phyloP scores from a whole-genome alignment of 2,797 vertebrate genomes.

The Aplochiton taeniatus region DNA sequence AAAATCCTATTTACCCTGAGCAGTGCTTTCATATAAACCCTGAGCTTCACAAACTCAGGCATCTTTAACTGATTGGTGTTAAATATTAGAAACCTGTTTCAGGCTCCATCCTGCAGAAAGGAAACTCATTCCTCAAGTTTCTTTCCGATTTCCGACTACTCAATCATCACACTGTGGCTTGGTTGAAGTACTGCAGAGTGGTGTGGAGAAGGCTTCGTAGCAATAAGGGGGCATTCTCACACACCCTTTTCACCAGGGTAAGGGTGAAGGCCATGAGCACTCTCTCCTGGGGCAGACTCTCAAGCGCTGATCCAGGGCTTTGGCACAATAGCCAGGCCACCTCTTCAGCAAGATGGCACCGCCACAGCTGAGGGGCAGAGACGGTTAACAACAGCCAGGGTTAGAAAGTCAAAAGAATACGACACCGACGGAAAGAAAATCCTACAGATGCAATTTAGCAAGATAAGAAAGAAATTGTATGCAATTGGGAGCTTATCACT shows the following conservation, averaged over 20 bases:
- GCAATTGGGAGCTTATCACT: not conserved
- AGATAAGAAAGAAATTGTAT: not conserved
- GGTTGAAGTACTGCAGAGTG: slow-evolving; percentile 68
- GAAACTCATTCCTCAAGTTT: too few relatives aligned
- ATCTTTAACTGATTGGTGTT: too few relatives aligned
- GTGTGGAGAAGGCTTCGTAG: slow-evolving; percentile 68
- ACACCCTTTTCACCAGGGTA: slow-evolving; percentile 82
- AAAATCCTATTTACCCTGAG: too few relatives aligned
- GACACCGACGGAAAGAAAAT: not conserved
- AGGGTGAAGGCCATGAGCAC: slow-evolving; percentile 77
- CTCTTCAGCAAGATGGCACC: slow-evolving; percentile 44
- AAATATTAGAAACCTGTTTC: too few relatives aligned
- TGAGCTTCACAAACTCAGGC: too few relatives aligned
- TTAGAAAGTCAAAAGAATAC: not conserved
- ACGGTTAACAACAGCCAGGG: not conserved
- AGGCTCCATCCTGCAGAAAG: too few relatives aligned
- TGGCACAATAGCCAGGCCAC: slow-evolving; percentile 57
- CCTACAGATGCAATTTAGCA: not conserved
- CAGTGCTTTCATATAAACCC: too few relatives aligned
- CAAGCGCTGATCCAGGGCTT: slow-evolving; percentile 41
- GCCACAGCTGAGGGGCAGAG: slow-evolving; percentile 67
- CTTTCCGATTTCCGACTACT: slow-evolving; percentile 14
- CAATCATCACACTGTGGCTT: slow-evolving; percentile 35
- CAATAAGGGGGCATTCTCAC: slow-evolving; percentile 67
- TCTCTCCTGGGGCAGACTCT: slow-evolving; percentile 75